These are phyloP conservation scores for Amiota mariae DNA, from an alignment of 2,888 invertebrate species.

Conservation along the genomic window DNA sequence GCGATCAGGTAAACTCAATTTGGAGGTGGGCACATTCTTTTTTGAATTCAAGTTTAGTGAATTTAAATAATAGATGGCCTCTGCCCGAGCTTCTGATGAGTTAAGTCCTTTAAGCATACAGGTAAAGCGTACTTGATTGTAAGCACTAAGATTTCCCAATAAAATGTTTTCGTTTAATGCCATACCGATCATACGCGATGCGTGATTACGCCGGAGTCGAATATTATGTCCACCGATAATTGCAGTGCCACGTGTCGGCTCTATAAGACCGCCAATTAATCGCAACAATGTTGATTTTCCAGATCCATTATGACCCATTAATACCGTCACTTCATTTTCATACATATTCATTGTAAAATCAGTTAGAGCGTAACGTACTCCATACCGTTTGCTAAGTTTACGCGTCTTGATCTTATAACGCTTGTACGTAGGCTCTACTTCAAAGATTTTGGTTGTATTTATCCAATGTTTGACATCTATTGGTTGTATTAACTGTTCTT, in stretches of 20 bases:
- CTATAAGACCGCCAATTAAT: slow-evolving; percentile 86
- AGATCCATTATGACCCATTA: slow-evolving; percentile 81
- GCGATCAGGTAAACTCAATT: slow-evolving; percentile 82
- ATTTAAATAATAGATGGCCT: slow-evolving; percentile 78
- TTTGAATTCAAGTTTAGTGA: slow-evolving; percentile 79
- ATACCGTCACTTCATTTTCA: slow-evolving; percentile 78
- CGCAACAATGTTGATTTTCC: slow-evolving; percentile 94
- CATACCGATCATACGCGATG: slow-evolving; percentile 81
- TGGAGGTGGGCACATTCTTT: slow-evolving; percentile 75
- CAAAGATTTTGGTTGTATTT: slow-evolving; percentile 63
- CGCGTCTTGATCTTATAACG: slow-evolving; percentile 69
- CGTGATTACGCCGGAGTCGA: slow-evolving; percentile 76
- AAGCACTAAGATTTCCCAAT: slow-evolving; percentile 80
- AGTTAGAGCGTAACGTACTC: slow-evolving; percentile 80
- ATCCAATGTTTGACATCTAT: slow-evolving; percentile 14
- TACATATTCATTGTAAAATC: slow-evolving; percentile 85
- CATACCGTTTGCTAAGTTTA: slow-evolving; percentile 79
- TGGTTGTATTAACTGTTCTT: too few species aligned
- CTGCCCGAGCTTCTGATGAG: slow-evolving; percentile 73
- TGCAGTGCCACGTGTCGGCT: slow-evolving; percentile 80
- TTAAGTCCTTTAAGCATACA: slow-evolving; percentile 80
- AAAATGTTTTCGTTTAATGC: slow-evolving; percentile 84
- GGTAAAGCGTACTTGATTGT: slow-evolving; percentile 87
- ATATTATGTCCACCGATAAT: slow-evolving; percentile 81
- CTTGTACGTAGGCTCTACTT: slow-evolving; percentile 74